Evolutionary conservation across 2,888 invertebrate genomes (phyloP).

Genomic region (Rhopalosiphum nymphaeae): DNA sequence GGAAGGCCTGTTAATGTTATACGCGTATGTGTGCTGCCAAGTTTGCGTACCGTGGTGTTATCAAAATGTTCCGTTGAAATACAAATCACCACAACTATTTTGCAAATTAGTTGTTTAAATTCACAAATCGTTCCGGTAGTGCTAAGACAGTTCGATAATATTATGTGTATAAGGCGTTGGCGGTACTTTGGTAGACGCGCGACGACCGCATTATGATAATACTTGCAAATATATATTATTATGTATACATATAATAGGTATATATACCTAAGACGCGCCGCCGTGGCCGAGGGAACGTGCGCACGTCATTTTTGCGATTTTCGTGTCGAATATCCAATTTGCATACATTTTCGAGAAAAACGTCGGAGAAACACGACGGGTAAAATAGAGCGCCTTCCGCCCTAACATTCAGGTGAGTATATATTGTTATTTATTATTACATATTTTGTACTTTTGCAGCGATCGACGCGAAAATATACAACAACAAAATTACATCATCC

Average conservation of each 20-base stretch:
- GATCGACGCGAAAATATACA: background rate
- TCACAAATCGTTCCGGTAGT: background rate
- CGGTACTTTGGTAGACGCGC: background rate
- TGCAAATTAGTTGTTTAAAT: slow-evolving; percentile 17
- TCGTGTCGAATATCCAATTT: background rate
- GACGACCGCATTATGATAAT: slow-evolving; percentile 17
- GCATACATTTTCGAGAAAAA: background rate
- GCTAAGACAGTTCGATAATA: background rate
- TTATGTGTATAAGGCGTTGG: background rate
- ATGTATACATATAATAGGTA: background rate
- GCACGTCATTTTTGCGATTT: slow-evolving; percentile 1
- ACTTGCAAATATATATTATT: background rate
- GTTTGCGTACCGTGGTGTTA: background rate
- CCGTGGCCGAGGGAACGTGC: background rate
- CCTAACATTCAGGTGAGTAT: background rate
- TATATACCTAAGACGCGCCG: background rate
- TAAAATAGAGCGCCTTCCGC: background rate
- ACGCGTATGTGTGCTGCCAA: background rate
- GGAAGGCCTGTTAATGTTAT: background rate
- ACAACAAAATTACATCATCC: background rate
- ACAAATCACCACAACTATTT: background rate
- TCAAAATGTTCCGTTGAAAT: background rate
- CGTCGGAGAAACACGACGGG: background rate
- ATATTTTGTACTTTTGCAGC: background rate
- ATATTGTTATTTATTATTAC: background rate